Base-by-base conservation (phyloP, 2,797 vertebrate genomes). In the Lagocephalus sceleratus region DNA sequence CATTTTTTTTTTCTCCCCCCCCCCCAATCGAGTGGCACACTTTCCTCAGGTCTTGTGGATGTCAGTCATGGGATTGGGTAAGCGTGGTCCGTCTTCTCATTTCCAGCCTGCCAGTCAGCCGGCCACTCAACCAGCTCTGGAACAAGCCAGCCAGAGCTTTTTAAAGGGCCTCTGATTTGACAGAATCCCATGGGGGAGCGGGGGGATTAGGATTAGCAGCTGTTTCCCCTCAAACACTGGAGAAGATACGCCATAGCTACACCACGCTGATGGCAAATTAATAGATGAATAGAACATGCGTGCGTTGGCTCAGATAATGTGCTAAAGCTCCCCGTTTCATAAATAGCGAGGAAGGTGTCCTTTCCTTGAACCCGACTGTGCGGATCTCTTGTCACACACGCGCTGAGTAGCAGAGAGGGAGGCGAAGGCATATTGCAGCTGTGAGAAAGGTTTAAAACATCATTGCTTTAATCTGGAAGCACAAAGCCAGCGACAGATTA, bases 201-300 rank as follows among this genome's bases (percentile, higher is more conserved):
- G 60, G 66, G 55, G 88, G 86, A 85, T 89, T 87, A 90, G 88
- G 88, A 90, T 91, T 91, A 91, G 78, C 81, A 81, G 68, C 82
- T 88, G 86, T 88, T 90, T 86, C 79, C 85, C 83, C 82, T 87
- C 80, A 84, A 87, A 88, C 85, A 79, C 67, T 78, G 71, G 77
- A 79, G 78, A 75, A 85, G 86, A 86, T 83, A 83, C 43, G 71
- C 61, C 57, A 55, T 52, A 76, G 77, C 75, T 78, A 71, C 73
- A 73, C 81, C 68, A 69, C 26, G 60, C 81, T 87, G 85, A 87
- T 78, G 82, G 86, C 82, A 87, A 87, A 89, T 89, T 83, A 87
- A 87, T 83, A 82, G 79, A 87, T 86, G 82, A 89, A 85, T 86
- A 81, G 85, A 83, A 84, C 79, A 68, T 73, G 79, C 78, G 50